Conservation (phyloP, 2,113 vertebrate genomes). For the Mustelus asterias region DNA sequence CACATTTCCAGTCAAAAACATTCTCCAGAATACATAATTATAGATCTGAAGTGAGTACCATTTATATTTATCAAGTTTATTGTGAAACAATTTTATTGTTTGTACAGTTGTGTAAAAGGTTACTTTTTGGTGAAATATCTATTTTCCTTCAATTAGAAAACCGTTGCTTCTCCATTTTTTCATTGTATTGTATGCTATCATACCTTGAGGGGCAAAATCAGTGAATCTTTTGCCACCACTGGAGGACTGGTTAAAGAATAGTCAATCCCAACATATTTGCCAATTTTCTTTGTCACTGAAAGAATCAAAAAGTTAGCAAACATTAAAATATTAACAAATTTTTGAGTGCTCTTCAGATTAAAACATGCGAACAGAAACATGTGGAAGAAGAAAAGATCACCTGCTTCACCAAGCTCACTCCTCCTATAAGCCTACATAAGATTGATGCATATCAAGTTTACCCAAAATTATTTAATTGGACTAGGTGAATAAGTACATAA, state of each 20-base stretch:
- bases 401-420: background rate
- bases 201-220: slow-evolving; percentile 56
- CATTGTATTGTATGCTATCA: slow-evolving; percentile 37
- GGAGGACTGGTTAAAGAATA: slow-evolving; percentile 54
- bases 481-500: background rate
- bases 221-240: background rate
- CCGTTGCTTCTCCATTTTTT: background rate
- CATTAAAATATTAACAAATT: background rate
- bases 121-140: background rate
- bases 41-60: background rate
- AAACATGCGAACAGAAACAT: background rate
- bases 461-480: background rate
- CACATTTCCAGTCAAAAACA: background rate
- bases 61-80: background rate
- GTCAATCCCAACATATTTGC: slow-evolving; percentile 45
- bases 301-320: background rate
- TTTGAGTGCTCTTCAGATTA: background rate
- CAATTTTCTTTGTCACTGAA: slow-evolving; percentile 53
- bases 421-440: background rate
- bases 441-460: too few relatives aligned
- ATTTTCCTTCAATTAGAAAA: background rate
- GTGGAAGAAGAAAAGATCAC: background rate
- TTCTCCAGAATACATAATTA: background rate
- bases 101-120: background rate
- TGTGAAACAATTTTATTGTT: background rate